Conservation (phyloP, 2,113 vertebrate species). For the human region DNA sequence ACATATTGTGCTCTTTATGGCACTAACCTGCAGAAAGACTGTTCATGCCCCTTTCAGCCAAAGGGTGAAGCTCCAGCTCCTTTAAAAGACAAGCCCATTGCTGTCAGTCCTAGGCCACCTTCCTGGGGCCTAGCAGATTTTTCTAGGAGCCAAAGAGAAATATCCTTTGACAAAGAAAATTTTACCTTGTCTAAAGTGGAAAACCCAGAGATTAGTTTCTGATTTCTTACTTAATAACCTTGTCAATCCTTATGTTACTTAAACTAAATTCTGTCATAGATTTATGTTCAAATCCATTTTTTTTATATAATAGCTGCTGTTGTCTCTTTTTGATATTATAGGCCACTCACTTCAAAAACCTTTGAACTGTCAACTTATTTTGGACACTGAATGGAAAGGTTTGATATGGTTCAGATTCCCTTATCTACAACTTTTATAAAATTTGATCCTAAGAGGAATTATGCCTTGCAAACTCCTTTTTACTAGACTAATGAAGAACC, state of each 20-base stretch:
- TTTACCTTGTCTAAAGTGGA: not conserved
- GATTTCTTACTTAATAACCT: not conserved
- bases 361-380: not conserved
- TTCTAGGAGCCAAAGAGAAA: not conserved
- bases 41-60: not conserved
- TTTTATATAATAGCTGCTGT: not conserved
- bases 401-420: not conserved
- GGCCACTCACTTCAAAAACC: not conserved
- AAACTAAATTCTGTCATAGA: not conserved
- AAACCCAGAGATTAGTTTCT: not conserved
- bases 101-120: not conserved
- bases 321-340: not conserved
- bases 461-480: not conserved
- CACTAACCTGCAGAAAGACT: not conserved
- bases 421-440: not conserved
- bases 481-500: not conserved
- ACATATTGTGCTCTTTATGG: not conserved
- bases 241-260: not conserved
- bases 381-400: not conserved
- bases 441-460: not conserved
- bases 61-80: not conserved
- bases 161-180: not conserved
- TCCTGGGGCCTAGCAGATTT: not conserved
- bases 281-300: not conserved
- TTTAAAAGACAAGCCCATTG: not conserved